Percentiles rank a stretch among this genome's conserved stretches.
Evolutionary conservation across 2,797 vertebrate species (phyloP).

Genomic region (Mustela erminea): DNA sequence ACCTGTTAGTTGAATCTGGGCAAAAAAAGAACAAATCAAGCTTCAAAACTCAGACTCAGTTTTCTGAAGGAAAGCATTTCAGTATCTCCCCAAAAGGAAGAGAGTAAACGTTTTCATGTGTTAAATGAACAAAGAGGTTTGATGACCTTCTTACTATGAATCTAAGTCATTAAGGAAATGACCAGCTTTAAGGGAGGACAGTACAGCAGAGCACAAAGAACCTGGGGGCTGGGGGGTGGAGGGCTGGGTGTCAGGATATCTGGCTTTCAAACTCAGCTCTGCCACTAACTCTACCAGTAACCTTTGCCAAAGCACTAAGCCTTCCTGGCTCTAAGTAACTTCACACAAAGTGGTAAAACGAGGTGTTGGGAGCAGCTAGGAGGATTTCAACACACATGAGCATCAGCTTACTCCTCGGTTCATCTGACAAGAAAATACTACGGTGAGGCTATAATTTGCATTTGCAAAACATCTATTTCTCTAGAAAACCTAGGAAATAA

Average conservation of each 20-base stretch:
- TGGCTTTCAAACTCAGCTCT: slow-evolving; percentile 8
- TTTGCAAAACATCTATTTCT: background rate
- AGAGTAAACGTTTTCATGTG: background rate
- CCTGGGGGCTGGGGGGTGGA: no score
- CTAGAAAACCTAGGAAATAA: slow-evolving; percentile 45
- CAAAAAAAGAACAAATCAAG: slow-evolving; percentile 21
- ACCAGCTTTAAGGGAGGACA: background rate
- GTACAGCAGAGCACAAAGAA: background rate
- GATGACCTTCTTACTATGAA: background rate
- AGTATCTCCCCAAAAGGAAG: background rate
- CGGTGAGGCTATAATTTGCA: background rate
- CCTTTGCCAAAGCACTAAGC: background rate
- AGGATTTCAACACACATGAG: background rate
- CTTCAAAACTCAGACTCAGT: slow-evolving; percentile 19
- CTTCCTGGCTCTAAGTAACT: background rate
- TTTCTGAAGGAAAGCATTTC: slow-evolving; percentile 45
- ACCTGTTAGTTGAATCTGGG: background rate
- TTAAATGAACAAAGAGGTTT: background rate
- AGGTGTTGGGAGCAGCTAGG: background rate
- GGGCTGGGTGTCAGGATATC: background rate
- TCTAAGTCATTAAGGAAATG: background rate
- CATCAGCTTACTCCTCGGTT: background rate
- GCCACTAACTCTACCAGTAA: background rate
- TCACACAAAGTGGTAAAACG: background rate
- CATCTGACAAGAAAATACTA: background rate